Conservation (phyloP, 2,113 vertebrate genomes). For the Engraulis encrasicolus region DNA sequence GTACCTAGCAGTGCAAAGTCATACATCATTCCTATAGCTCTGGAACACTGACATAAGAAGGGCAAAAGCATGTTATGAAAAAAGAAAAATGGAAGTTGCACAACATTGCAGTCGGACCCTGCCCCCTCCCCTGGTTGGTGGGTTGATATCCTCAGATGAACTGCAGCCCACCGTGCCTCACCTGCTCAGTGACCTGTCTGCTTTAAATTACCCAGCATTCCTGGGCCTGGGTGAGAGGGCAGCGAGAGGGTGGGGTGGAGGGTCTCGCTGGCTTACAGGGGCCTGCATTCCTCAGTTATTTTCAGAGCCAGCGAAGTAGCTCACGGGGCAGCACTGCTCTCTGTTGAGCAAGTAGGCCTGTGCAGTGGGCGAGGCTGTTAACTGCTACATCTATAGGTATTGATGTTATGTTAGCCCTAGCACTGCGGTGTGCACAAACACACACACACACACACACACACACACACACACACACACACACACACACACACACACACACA, state of each 20-base stretch:
- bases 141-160: conserved; percentile 36
- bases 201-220: conserved; percentile 24
- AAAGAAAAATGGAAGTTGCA: neutral
- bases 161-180: conserved; percentile 13
- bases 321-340: conserved; percentile 16
- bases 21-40: neutral
- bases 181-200: conserved; percentile 19
- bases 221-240: neutral
- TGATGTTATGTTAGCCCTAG: neutral
- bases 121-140: conserved; percentile 7
- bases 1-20: neutral
- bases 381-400: neutral
- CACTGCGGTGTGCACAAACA: neutral
- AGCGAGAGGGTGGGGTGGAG: neutral
- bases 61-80: neutral
- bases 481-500: neutral
- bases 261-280: neutral
- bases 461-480: neutral
- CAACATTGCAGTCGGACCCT: neutral
- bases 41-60: neutral
- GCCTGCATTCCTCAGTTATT: conserved; percentile 31
- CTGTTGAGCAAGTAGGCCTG: conserved; percentile 31
- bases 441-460: neutral
- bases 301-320: neutral
- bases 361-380: neutral